phyloP scores from a whole-genome alignment of 2,888 invertebrate species.

The Chymomyza procnemis region DNA sequence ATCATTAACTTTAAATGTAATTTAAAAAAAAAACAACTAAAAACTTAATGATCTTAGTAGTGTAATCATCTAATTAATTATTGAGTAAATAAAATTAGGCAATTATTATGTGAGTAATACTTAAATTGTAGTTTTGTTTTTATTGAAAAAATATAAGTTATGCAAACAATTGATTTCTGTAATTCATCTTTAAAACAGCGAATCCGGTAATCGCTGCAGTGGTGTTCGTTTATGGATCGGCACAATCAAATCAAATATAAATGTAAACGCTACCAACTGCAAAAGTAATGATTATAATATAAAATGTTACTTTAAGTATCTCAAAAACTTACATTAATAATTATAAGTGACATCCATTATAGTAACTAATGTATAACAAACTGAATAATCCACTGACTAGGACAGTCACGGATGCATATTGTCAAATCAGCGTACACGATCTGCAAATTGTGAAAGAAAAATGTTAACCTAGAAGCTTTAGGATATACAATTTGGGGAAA shows the following conservation, averaged over 20 bases:
- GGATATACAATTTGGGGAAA: no score
- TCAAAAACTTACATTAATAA: constrained; percentile 43
- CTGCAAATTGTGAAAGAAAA: background rate
- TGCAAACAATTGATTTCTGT: constrained; percentile 14
- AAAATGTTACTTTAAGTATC: background rate
- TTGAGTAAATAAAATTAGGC: constrained; percentile 64
- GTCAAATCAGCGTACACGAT: background rate
- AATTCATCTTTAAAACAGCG: constrained; percentile 40
- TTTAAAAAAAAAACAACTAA: constrained; percentile 33
- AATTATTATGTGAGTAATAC: constrained; percentile 57
- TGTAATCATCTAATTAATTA: constrained; percentile 64
- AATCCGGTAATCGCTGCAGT: constrained; percentile 46
- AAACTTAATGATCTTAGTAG: constrained; percentile 66
- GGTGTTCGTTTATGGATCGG: constrained; percentile 42
- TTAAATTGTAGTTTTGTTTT: constrained; percentile 24
- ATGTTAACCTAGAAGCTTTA: no score
- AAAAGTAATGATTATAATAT: background rate
- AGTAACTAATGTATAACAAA: constrained; percentile 43
- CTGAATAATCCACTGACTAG: constrained; percentile 34
- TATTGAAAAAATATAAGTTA: constrained; percentile 46
- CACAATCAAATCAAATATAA: constrained; percentile 45
- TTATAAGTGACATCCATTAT: constrained; percentile 31
- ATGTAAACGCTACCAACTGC: constrained; percentile 31
- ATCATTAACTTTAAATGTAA: constrained; percentile 69
- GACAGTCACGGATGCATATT: constrained; percentile 20